Conservation (phyloP, 1,140 invertebrate genomes). For the Pomacea maculata region DNA sequence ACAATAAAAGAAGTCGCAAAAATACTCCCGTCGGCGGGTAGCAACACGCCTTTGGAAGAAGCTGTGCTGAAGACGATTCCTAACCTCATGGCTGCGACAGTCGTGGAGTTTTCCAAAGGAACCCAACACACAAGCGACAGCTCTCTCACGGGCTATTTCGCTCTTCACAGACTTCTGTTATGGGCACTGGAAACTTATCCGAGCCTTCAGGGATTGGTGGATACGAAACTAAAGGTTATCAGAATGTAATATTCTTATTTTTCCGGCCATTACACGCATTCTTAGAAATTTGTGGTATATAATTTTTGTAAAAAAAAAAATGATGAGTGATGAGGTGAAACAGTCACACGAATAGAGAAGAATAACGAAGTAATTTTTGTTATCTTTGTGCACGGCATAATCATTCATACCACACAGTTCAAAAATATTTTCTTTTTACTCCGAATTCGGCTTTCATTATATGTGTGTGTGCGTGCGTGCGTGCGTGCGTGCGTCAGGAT, state of each 20-base stretch:
- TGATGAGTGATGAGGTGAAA: background rate
- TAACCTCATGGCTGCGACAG: conserved; percentile 54
- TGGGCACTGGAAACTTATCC: conserved; percentile 56
- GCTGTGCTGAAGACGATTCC: conserved; percentile 52
- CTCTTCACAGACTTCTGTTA: conserved; percentile 50
- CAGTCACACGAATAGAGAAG: background rate
- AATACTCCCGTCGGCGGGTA: conserved; percentile 46
- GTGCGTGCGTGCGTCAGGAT: conserved; percentile 14
- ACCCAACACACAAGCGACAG: conserved; percentile 58
- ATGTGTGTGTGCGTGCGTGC: background rate
- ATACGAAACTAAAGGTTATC: conserved; percentile 41
- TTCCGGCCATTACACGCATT: background rate
- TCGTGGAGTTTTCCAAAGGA: conserved; percentile 55
- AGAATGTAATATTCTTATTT: background rate
- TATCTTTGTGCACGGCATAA: background rate
- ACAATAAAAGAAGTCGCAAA: conserved; percentile 39
- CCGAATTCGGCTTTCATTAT: background rate
- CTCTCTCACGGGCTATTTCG: conserved; percentile 52
- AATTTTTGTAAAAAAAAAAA: background rate
- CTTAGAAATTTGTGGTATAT: background rate
- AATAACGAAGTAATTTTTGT: background rate
- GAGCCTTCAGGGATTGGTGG: conserved; percentile 38
- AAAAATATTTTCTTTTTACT: no score
- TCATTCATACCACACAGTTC: background rate
- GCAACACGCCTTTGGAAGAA: conserved; percentile 47